Conservation (phyloP, 2,888 invertebrate genomes). For the Megamerina dolium region DNA sequence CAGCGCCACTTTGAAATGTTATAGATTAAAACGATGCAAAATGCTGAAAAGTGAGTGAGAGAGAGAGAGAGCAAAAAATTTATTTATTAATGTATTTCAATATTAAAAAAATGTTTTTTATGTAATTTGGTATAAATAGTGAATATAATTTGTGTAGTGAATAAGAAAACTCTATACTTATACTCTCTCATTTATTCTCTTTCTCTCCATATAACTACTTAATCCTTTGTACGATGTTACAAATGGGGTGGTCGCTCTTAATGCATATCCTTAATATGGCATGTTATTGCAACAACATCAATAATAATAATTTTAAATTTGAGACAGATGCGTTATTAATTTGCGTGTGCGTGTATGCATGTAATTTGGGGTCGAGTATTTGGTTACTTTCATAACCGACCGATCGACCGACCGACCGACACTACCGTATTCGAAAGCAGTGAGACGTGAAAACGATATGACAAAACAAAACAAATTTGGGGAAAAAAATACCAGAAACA, state of each 20-base stretch:
- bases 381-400: conserved; percentile 8
- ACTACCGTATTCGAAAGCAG: conserved; percentile 26
- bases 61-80: conserved; percentile 10
- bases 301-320: conserved; percentile 22
- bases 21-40: conserved; percentile 12
- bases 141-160: too few relatives aligned
- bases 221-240: too few relatives aligned
- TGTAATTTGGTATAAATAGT: too few relatives aligned
- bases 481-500: conserved; percentile 21
- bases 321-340: conserved; percentile 45
- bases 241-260: too few relatives aligned
- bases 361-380: conserved; percentile 35
- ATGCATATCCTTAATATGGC: too few relatives aligned
- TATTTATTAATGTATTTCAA: too few relatives aligned
- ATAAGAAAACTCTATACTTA: too few relatives aligned
- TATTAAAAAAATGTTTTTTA: too few relatives aligned
- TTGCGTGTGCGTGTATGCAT: conserved; percentile 44
- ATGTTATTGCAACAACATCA: too few relatives aligned
- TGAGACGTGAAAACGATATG: conserved; percentile 41
- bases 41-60: conserved; percentile 15
- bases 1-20: conserved; percentile 48
- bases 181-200: too few relatives aligned
- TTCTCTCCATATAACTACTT: too few relatives aligned
- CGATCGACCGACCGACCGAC: too few relatives aligned
- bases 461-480: conserved; percentile 32